phyloP scores from a whole-genome alignment of 2,888 invertebrate species.

The Biston stratarius region DNA sequence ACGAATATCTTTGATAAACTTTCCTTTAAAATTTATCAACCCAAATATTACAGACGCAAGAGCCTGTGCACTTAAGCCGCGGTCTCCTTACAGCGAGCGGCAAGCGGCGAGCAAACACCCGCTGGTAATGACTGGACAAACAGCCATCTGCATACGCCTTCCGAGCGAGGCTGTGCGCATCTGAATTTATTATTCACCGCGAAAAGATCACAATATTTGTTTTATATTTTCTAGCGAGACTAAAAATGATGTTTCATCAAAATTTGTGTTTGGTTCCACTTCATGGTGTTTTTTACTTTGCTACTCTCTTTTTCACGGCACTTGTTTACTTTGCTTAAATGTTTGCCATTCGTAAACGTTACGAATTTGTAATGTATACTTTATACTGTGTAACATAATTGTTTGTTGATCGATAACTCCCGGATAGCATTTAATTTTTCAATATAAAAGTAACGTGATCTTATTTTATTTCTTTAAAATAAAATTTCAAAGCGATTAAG shows the following conservation, averaged over 20 bases:
- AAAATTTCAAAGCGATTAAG: not conserved
- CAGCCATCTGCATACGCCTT: slow-evolving; percentile 86
- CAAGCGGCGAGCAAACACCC: slow-evolving; percentile 61
- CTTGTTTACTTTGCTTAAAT: not conserved
- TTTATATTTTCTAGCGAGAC: slow-evolving; percentile 18
- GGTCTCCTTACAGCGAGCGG: slow-evolving; percentile 44
- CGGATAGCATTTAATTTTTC: not conserved
- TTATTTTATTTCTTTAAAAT: not conserved
- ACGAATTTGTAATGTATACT: not conserved
- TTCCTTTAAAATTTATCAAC: not conserved
- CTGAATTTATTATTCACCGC: slow-evolving; percentile 43
- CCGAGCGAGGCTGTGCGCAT: slow-evolving; percentile 46
- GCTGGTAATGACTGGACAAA: slow-evolving; percentile 87
- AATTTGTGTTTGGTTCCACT: not conserved
- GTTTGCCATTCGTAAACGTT: not conserved
- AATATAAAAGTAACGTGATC: not conserved
- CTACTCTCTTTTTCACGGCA: not conserved
- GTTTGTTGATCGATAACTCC: not conserved
- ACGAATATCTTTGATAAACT: not conserved
- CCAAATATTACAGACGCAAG: slow-evolving; percentile 17
- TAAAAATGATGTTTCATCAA: slow-evolving; percentile 6
- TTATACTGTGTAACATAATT: too few relatives aligned
- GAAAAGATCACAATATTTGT: slow-evolving; percentile 37
- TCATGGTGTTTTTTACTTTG: not conserved
- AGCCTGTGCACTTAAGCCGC: slow-evolving; percentile 41